Conservation (phyloP, 2,888 invertebrate species). For the Caenorhabditis parvicauda region DNA sequence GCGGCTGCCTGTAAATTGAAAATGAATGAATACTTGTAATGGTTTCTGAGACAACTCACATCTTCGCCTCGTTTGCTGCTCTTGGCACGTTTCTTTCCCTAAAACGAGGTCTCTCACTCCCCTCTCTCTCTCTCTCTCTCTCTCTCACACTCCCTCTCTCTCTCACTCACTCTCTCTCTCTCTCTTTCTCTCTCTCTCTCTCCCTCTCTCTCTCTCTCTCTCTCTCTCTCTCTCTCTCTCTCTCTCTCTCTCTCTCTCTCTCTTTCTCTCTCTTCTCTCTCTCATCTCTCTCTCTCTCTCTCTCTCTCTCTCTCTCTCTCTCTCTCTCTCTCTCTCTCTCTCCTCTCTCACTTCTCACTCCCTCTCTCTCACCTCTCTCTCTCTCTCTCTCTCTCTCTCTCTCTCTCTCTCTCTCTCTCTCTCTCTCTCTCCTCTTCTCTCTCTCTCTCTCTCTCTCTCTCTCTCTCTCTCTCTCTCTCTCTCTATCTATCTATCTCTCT, state of each 20-base stretch:
- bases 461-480: not conserved
- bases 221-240: not conserved
- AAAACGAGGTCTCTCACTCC: too few species aligned
- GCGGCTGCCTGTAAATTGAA: too few species aligned
- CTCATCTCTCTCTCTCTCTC: not conserved
- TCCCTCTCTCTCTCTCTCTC: not conserved
- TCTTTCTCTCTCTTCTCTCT: not conserved
- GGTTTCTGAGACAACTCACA: too few species aligned
- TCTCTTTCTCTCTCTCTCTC: not conserved
- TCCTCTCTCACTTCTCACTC: not conserved
- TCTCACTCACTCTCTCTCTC: not conserved
- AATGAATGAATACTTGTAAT: too few species aligned
- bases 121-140: too few species aligned
- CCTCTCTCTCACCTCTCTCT: not conserved
- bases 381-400: not conserved
- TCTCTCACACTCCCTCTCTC: too few species aligned
- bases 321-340: not conserved
- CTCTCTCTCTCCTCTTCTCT: not conserved
- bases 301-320: not conserved
- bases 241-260: too few species aligned
- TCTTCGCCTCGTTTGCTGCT: too few species aligned
- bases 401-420: not conserved
- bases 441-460: not conserved
- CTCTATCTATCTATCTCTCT: not conserved
- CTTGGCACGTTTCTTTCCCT: too few species aligned